A percentile compares a stretch with the other conserved stretches of the same genome.
Conservation (phyloP, 2,797 vertebrate genomes). For the Fistularia tabacaria region DNA sequence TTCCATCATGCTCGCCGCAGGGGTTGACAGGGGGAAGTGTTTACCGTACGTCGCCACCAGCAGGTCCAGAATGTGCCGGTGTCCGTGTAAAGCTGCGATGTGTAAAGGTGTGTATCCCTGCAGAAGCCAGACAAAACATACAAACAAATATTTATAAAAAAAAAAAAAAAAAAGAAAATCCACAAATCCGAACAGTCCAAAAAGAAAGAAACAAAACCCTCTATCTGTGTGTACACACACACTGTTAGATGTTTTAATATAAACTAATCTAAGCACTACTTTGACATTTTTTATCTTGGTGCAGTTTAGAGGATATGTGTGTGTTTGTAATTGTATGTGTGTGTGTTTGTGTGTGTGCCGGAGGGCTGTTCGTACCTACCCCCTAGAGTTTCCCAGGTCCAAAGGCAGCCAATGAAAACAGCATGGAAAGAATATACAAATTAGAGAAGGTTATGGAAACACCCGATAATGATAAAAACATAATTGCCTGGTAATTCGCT, state of each 20-base stretch:
- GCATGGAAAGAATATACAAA: slow-evolving; percentile 64
- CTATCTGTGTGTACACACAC: neutral
- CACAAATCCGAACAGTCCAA: too few relatives aligned
- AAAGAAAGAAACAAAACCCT: too few relatives aligned
- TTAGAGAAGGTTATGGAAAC: slow-evolving; percentile 79
- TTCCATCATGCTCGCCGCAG: neutral
- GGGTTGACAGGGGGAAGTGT: slow-evolving; percentile 2
- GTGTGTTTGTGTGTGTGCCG: neutral
- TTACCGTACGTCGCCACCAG: slow-evolving; percentile 75
- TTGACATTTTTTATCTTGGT: slow-evolving; percentile 14
- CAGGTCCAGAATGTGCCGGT: slow-evolving; percentile 73
- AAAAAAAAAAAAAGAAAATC: too few relatives aligned
- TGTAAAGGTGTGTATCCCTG: slow-evolving; percentile 82
- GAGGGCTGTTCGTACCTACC: slow-evolving; percentile 61
- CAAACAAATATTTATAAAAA: neutral
- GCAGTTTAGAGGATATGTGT: slow-evolving; percentile 12
- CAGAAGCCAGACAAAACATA: neutral
- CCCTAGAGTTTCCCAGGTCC: slow-evolving; percentile 70
- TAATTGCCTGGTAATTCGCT: slow-evolving; percentile 76
- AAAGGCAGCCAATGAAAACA: slow-evolving; percentile 48
- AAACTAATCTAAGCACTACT: slow-evolving; percentile 7
- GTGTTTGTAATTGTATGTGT: neutral
- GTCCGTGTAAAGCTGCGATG: slow-evolving; percentile 79
- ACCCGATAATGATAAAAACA: slow-evolving; percentile 74
- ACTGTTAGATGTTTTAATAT: neutral